These are phyloP conservation scores for Taurulus bubalis DNA, from an alignment of 2,113 vertebrate species.

Conservation along the genomic window DNA sequence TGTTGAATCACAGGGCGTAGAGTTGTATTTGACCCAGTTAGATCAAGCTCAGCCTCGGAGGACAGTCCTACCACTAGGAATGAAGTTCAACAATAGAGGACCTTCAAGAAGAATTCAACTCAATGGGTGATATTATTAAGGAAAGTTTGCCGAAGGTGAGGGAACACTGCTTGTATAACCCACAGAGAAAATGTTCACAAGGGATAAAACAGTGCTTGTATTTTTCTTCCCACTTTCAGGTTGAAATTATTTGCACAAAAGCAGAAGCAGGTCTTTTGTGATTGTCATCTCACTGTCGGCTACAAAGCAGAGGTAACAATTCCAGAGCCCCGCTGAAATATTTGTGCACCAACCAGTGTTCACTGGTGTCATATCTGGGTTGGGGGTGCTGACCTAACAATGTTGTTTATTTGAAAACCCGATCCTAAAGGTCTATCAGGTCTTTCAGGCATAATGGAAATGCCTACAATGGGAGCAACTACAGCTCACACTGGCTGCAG, in stretches of 20 bases:
- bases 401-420: slow-evolving; percentile 28
- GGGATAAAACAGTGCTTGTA: slow-evolving; percentile 1
- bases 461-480: slow-evolving; percentile 5
- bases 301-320: slow-evolving; percentile 19
- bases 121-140: slow-evolving; percentile 3
- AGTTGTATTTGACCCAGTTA: background rate
- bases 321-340: slow-evolving; percentile 9
- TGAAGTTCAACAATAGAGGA: slow-evolving; percentile 2
- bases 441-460: slow-evolving; percentile 30
- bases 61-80: background rate
- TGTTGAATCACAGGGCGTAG: background rate
- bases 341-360: slow-evolving; percentile 18
- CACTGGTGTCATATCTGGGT: slow-evolving; percentile 13
- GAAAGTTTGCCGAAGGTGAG: background rate
- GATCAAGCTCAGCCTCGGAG: slow-evolving; percentile 5
- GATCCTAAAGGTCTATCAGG: slow-evolving; percentile 43
- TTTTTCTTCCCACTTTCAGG: slow-evolving; percentile 17
- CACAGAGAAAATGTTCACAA: background rate
- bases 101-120: slow-evolving; percentile 12
- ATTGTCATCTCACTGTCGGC: slow-evolving; percentile 18
- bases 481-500: background rate
- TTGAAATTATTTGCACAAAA: slow-evolving; percentile 3
- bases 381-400: slow-evolving; percentile 31
- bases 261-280: slow-evolving; percentile 23
- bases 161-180: slow-evolving; percentile 18